Conservation (phyloP, 2,888 invertebrate species). For the Nasonia oneida region DNA sequence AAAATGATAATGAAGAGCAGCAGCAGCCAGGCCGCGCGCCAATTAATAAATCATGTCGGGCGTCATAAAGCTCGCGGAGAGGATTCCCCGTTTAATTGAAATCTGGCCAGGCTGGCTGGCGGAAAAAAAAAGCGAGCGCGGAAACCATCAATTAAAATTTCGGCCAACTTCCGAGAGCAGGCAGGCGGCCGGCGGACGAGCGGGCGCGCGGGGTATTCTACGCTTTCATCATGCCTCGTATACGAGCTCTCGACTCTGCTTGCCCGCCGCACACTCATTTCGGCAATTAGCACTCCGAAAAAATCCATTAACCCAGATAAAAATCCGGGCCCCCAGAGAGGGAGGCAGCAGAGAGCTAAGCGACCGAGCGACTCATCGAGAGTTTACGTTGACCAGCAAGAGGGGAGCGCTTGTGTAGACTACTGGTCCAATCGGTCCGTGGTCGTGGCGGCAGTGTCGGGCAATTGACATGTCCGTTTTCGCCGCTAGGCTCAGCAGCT, state of each 20-base stretch:
- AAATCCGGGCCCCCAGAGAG: constrained; percentile 22
- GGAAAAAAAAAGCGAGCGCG: constrained; percentile 20
- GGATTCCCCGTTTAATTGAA: constrained; percentile 45
- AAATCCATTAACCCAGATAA: constrained; percentile 61
- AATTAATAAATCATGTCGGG: constrained; percentile 56
- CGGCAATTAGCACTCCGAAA: constrained; percentile 58
- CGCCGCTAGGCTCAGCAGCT: constrained; percentile 28
- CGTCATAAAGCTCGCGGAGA: constrained; percentile 26
- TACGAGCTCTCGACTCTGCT: neutral
- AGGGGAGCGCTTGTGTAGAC: constrained; percentile 1
- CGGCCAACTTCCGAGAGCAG: constrained; percentile 40
- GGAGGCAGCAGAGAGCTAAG: neutral
- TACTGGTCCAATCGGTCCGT: constrained; percentile 14
- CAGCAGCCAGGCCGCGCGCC: neutral
- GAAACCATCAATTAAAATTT: constrained; percentile 59
- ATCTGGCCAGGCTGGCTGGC: neutral
- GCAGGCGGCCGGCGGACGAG: neutral
- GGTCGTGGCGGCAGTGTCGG: constrained; percentile 23
- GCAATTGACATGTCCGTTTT: constrained; percentile 60
- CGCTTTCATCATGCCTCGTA: constrained; percentile 10
- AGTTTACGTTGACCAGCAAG: neutral
- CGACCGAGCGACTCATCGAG: constrained; percentile 10
- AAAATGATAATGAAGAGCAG: constrained; percentile 18
- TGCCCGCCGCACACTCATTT: constrained; percentile 28
- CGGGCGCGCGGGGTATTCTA: neutral